Evolutionary conservation across 2,888 invertebrate genomes (phyloP), one percentile per base, ranked within the genome.

Genomic region (Crocallis elinguaria): DNA sequence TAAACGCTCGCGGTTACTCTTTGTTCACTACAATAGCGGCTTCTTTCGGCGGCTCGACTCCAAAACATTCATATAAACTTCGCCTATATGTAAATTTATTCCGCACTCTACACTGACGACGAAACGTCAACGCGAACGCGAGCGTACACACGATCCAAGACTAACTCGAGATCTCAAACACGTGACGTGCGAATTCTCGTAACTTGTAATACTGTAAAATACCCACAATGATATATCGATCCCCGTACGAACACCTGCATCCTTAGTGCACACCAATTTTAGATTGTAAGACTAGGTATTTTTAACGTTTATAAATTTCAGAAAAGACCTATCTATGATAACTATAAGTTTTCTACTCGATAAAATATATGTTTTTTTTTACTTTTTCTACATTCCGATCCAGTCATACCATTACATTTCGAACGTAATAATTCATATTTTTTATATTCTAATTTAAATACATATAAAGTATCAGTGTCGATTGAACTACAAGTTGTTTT

Each of bases 281-380:
- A 55, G 57, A 78, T 69, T 71, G 75, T 80, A 82, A 79, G 77
- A 86, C 84, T 82, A 85, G 76, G 73, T 79, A 82, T 76, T 69
- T 79, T 79, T 81, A 89, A 89, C 89, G 78, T 88, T 88, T 84
- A 89, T 89, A 89, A 88, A 89, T 89, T 90, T 90, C 86, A 84
- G 89, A 88, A 87, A 85, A 84, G 76, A 73, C 86, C 89, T 89
- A 90, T 86, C 86, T 88, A 87, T 81, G 72, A 75, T 67, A 54
- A 64, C 79, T 82, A 79, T 71, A 71, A 69, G 75, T 76, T 71
- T 60, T 66, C 84, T 84, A 86, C 77, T 65, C 65, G 67, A 73
- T 71, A 70, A 68, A 69, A 65, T 59, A 68, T 67, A 67, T 62
- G 69, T 71, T 69, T 71, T 62, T 66, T 69, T 69, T 67, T 61